A percentile compares a stretch with the other conserved stretches of the same genome.
Conservation (phyloP, 2,113 vertebrate species). For the Pituophis catenifer region DNA sequence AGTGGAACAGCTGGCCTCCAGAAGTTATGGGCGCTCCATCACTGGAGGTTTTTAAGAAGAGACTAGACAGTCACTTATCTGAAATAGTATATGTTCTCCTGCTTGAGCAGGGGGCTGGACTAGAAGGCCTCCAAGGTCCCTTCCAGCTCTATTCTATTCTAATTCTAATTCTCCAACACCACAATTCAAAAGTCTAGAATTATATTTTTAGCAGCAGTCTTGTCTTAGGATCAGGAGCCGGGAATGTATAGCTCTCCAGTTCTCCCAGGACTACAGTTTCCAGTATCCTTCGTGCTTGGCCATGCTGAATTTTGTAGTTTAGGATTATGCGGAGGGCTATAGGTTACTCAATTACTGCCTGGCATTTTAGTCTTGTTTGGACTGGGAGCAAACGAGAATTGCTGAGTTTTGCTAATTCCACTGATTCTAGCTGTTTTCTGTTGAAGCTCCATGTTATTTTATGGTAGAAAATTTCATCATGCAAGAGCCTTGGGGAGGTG, state of each 20-base stretch:
- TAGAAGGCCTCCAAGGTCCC: too few relatives aligned
- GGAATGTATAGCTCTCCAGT: background rate
- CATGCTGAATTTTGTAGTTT: background rate
- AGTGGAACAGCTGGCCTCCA: too few relatives aligned
- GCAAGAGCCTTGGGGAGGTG: background rate
- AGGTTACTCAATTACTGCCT: background rate
- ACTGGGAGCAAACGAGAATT: background rate
- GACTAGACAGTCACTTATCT: too few relatives aligned
- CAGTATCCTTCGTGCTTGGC: background rate
- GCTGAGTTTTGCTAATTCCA: background rate
- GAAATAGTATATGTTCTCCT: too few relatives aligned
- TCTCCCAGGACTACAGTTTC: background rate
- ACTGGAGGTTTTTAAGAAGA: too few relatives aligned
- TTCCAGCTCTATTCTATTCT: too few relatives aligned
- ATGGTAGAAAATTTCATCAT: background rate
- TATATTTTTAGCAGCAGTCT: background rate
- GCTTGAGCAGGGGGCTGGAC: too few relatives aligned
- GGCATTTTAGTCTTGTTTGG: background rate
- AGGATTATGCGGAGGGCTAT: background rate
- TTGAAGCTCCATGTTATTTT: background rate
- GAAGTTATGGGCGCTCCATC: too few relatives aligned
- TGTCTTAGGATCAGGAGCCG: background rate
- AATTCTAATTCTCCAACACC: too few relatives aligned
- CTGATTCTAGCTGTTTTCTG: background rate
- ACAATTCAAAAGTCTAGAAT: background rate